Evolutionary conservation across 1,140 invertebrate genomes (phyloP).

Genomic region (Trinorchestia longiramus): DNA sequence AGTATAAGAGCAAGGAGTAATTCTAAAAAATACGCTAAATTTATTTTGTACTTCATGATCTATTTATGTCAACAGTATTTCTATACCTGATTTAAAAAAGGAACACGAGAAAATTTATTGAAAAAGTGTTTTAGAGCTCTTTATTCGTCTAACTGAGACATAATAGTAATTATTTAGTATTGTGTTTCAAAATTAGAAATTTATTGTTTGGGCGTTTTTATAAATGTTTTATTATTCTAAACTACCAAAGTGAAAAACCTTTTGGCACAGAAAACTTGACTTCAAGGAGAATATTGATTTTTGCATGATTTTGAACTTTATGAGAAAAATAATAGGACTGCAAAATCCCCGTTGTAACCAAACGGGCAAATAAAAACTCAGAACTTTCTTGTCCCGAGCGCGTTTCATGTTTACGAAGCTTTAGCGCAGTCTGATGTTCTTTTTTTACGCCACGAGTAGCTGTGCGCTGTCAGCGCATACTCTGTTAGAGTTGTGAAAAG

Average conservation of each 20-base stretch:
- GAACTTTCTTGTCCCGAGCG: not conserved
- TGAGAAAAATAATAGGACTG: not conserved
- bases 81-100: not conserved
- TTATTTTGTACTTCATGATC: not conserved
- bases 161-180: not conserved
- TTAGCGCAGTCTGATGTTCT: not conserved
- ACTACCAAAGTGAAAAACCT: no score
- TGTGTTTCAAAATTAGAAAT: not conserved
- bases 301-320: not conserved
- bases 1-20: not conserved
- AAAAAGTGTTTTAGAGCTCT: no score
- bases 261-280: no score
- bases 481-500: conserved; percentile 16
- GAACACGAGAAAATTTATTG: not conserved
- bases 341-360: not conserved
- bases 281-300: not conserved
- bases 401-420: not conserved
- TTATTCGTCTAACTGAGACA: no score
- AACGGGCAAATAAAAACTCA: not conserved
- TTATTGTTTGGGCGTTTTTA: not conserved
- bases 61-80: not conserved
- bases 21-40: not conserved
- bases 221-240: no score
- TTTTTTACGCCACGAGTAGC: not conserved
- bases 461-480: not conserved